Evolutionary conservation across 2,113 vertebrate genomes (phyloP).

Genomic region (Mirounga angustirostris): DNA sequence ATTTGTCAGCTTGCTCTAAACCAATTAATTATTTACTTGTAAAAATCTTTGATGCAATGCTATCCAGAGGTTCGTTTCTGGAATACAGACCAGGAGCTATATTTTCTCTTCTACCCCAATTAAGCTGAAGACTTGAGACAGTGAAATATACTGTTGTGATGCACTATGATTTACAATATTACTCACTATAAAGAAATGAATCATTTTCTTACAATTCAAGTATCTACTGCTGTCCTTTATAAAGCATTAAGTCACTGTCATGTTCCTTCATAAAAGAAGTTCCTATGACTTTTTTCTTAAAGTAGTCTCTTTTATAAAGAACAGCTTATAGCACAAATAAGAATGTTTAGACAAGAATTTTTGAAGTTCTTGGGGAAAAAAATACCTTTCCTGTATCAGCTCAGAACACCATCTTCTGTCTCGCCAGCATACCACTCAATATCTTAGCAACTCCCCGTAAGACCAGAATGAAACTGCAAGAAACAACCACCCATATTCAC

Average conservation of each 20-base stretch:
- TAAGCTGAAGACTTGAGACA: neutral
- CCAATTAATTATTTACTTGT: constrained; percentile 75
- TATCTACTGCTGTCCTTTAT: neutral
- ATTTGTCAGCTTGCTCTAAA: constrained; percentile 77
- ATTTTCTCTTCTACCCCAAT: constrained; percentile 46
- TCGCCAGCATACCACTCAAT: rapidly evolving
- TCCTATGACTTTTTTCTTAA: neutral
- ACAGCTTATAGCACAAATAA: neutral
- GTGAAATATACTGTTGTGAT: neutral
- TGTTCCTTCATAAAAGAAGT: neutral
- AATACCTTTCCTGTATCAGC: neutral
- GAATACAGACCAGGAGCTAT: constrained; percentile 49
- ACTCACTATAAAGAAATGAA: neutral
- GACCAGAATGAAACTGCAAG: neutral
- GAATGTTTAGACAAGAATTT: neutral
- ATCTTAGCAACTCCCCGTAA: neutral
- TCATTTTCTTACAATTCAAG: neutral
- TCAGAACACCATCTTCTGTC: neutral
- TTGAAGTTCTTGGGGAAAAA: neutral
- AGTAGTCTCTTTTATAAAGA: neutral
- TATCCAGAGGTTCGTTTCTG: constrained; percentile 59
- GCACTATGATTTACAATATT: neutral
- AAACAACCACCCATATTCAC: neutral
- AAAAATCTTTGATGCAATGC: constrained; percentile 60
- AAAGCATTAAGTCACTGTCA: neutral